These are phyloP conservation scores for Acanthurus tractus DNA, from an alignment of 2,797 vertebrate species.

Conservation along the genomic window DNA sequence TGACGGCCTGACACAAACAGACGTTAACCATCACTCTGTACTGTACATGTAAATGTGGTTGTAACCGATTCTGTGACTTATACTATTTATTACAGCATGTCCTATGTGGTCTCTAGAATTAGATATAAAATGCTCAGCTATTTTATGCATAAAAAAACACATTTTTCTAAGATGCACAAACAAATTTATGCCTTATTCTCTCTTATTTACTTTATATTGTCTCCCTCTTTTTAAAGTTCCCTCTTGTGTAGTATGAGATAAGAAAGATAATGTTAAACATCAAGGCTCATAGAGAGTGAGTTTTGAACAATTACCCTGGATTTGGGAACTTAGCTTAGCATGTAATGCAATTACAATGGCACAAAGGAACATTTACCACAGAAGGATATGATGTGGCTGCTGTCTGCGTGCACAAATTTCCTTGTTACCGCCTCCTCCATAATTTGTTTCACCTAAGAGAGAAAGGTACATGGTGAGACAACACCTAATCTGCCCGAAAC, in stretches of 20 bases:
- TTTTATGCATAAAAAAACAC: neutral
- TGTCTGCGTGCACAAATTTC: conserved; percentile 98
- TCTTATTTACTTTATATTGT: neutral
- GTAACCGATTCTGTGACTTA: conserved; percentile 7
- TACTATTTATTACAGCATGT: neutral
- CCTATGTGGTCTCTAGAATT: neutral
- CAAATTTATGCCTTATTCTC: neutral
- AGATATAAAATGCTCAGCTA: neutral
- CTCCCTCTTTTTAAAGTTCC: neutral
- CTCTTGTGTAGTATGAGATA: neutral
- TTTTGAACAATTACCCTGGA: neutral
- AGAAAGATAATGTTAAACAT: neutral
- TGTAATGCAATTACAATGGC: neutral
- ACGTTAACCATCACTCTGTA: conserved; percentile 43
- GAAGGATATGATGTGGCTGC: conserved; percentile 98
- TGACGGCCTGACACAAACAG: conserved; percentile 53
- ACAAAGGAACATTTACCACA: conserved; percentile 88
- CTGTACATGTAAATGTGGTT: conserved; percentile 31
- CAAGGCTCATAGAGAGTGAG: neutral
- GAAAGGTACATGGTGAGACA: conserved; percentile 38
- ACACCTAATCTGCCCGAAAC: conserved; percentile 25
- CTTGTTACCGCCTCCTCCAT: conserved; percentile 98
- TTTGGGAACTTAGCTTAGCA: neutral
- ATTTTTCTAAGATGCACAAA: neutral
- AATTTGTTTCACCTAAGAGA: conserved; percentile 95